Evolutionary conservation across 2,113 vertebrate genomes (phyloP), one percentile per base, ranked within the genome.

Genomic region (Actenoides hombroni): DNA sequence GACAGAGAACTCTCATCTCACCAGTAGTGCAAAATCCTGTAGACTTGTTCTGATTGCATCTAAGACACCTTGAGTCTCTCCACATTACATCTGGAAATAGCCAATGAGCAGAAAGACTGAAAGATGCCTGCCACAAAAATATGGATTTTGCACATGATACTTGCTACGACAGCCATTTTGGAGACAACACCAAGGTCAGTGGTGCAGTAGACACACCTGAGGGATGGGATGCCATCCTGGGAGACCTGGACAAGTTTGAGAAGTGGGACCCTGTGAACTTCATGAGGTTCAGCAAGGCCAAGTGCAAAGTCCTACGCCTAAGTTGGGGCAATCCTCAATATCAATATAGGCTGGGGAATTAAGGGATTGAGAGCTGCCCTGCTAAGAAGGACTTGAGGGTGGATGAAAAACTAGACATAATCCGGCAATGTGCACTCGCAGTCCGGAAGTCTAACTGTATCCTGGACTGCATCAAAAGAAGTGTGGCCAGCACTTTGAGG

Each of bases 391-490:
- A 21, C 48, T 21, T 51, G 17, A 17, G 20, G 6, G 13, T 21
- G 46, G 46, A 37, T 49, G 53, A 70, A 49, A 10, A 28, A 24
- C 24, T 35, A 16, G 16, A 69, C 28, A 7, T 24, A 20, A 40
- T 7, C 15, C 1, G 0, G 7, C 69, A 73, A 31, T 13, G 69
- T 31, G 37, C 4, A 2, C 15, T 54, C 4, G 2, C 20, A 54
- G 49, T 20, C 51, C 31, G n/a, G 39, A 44, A 61, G 5, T 25
- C n/a, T 13, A 77, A 23, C 5, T 1, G 11, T 10, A 61, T 18
- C 74, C n/a, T 49, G 57, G 35, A 11, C n/a, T 78, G 10, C 46
- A 53, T 40, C 29, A 15, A 11, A 42, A n/a, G 48, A 16, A 31
- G 23, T 2, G 2, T 53, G 23, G 13, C 23, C 25, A 46, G 39